Percentiles rank a stretch among this genome's conserved stretches.
Conservation (phyloP, 2,888 invertebrate species). For the Xestia sexstrigata region DNA sequence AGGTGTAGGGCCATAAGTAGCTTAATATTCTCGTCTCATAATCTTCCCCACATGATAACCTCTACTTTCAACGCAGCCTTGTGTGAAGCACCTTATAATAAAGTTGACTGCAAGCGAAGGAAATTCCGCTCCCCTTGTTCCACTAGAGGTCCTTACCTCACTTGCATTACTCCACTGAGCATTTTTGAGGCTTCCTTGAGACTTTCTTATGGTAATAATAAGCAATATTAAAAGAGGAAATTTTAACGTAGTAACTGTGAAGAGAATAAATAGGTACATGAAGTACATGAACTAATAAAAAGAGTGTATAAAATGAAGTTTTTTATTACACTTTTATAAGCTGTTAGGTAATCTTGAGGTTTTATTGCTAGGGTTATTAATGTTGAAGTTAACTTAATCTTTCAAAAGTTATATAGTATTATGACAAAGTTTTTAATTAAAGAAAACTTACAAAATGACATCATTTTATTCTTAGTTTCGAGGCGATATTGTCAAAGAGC, state of each 20-base stretch:
- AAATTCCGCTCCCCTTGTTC: conserved; percentile 33
- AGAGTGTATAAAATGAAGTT: conserved; percentile 22
- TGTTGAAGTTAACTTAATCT: background rate
- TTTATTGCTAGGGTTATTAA: conserved; percentile 27
- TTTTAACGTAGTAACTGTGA: background rate
- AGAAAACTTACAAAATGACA: background rate
- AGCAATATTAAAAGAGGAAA: conserved; percentile 37
- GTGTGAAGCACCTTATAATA: conserved; percentile 43
- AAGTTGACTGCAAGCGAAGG: conserved; percentile 24
- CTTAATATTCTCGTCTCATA: background rate
- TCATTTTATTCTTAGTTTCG: background rate
- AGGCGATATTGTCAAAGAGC: background rate
- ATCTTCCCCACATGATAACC: background rate
- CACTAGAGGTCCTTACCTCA: conserved; percentile 22
- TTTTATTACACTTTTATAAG: conserved; percentile 28
- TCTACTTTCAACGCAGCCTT: conserved; percentile 7
- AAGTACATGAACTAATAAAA: conserved; percentile 26
- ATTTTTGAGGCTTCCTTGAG: conserved; percentile 39
- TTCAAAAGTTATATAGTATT: background rate
- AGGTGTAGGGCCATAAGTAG: no score
- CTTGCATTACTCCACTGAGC: conserved; percentile 37
- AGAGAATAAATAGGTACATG: conserved; percentile 19
- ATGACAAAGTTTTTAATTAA: background rate
- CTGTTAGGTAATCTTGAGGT: conserved; percentile 20
- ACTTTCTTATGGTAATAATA: conserved; percentile 40